Base-by-base conservation (phyloP, 2,888 invertebrate species). In the Boloria selene region DNA sequence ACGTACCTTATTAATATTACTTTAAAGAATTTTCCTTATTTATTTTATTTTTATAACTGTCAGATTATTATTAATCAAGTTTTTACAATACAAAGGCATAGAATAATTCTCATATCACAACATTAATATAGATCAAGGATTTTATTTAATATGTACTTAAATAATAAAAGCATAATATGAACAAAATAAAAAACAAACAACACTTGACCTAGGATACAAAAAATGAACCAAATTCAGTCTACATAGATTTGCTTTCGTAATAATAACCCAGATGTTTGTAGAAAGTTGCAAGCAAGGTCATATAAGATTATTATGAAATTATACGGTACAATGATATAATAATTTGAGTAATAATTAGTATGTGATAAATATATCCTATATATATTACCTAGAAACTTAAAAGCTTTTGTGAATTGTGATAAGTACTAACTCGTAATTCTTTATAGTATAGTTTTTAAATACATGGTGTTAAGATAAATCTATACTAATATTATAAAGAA, bases 201-300 rank as follows among this genome's bases (percentile, higher is more conserved):
- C 16, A 49, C 22, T 53, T 62, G 66, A 67, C 47, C 56, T 51
- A 14, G 62, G 13, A 44, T 31, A 62, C 47, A 68, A 72, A 72
- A 72, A 73, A 55, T 70, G 72, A 42, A 61, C 70, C 49, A 64
- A 69, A 69, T 69, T 70, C 17, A 61, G 52, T 44, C 16, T 53
- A 45, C 54, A 70, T 68, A 60, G 64, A 67, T 67, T 62, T 61
- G 56, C 67, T 75, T 73, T 72, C 72, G 67, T 71, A 73, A 70
- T 69, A 67, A 74, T 77, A 81, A 79, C 79, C 82, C 75, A 79
- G 75, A 80, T 81, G 77, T 72, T 75, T 70, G 73, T 78, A 77
- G 79, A 79, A 78, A 79, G 79, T 77, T 56, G 58, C 55, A 69
- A 65, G 72, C 79, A 80, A 81, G 81, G 79, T 76, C 75, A 72